A percentile compares a stretch with the other conserved stretches of the same genome.
phyloP scores from a whole-genome alignment of 1,140 invertebrate species.

The Tachypleus tridentatus region DNA sequence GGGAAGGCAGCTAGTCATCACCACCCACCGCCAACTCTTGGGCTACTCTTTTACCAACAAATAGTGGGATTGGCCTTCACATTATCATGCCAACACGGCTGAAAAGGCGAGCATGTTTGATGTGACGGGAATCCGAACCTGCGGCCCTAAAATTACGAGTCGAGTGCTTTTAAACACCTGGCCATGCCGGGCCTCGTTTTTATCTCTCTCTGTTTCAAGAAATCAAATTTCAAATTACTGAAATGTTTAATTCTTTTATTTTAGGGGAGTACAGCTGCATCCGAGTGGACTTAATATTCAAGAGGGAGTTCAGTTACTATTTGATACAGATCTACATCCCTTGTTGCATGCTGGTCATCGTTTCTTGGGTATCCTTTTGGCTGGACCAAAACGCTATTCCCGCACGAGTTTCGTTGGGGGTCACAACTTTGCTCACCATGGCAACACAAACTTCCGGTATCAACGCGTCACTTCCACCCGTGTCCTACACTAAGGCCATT shows the following conservation, averaged over 20 bases:
- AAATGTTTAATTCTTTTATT: neutral
- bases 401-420: slow-evolving; percentile 37
- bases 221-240: too few species aligned
- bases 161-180: too few species aligned
- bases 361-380: slow-evolving; percentile 46
- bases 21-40: too few species aligned
- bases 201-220: too few species aligned
- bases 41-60: too few species aligned
- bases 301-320: slow-evolving; percentile 38
- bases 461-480: slow-evolving; percentile 89
- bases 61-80: too few species aligned
- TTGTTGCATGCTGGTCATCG: slow-evolving; percentile 43
- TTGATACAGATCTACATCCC: slow-evolving; percentile 41
- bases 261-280: slow-evolving; percentile 28
- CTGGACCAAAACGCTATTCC: slow-evolving; percentile 40
- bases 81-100: too few species aligned
- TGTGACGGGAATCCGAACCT: too few species aligned
- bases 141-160: too few species aligned
- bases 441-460: slow-evolving; percentile 58
- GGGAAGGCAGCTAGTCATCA: too few species aligned
- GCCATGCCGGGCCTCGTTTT: too few species aligned
- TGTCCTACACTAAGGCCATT: slow-evolving; percentile 94
- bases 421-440: slow-evolving; percentile 43
- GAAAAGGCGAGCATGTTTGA: too few species aligned
- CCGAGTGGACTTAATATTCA: slow-evolving; percentile 29